Evolutionary conservation across 35 echinoderm and acorn worm species (phyloP).

Genomic region (Holothuria glaberrima): DNA sequence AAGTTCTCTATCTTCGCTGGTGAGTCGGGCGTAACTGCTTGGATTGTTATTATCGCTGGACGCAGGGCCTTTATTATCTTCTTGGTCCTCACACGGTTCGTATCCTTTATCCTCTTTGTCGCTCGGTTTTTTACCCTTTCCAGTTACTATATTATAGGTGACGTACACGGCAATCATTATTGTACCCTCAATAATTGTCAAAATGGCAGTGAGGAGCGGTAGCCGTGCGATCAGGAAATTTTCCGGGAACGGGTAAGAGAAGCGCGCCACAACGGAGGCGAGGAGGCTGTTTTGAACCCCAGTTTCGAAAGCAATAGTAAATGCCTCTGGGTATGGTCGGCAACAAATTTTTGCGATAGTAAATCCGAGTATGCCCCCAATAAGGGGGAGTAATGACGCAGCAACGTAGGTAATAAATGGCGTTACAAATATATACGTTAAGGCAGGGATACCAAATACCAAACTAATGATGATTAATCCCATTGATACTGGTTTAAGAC

Average conservation of each 20-base stretch:
- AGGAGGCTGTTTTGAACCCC: slow-evolving; percentile 67
- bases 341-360: slow-evolving; percentile 22
- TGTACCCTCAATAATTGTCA: slow-evolving; percentile 61
- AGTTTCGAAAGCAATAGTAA: slow-evolving; percentile 68
- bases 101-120: slow-evolving; percentile 1
- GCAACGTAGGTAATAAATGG: slow-evolving; percentile 24
- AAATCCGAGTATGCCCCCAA: slow-evolving; percentile 55
- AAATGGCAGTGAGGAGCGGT: slow-evolving; percentile 54
- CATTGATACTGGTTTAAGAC: slow-evolving; percentile 59
- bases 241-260: slow-evolving; percentile 64
- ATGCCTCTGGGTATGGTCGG: slow-evolving; percentile 45
- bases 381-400: slow-evolving; percentile 42
- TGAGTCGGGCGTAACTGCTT: background rate
- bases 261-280: slow-evolving; percentile 46
- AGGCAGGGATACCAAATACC: slow-evolving; percentile 40
- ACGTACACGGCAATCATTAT: slow-evolving; percentile 41
- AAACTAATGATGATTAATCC: slow-evolving; percentile 59
- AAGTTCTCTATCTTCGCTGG: background rate
- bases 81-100: slow-evolving; percentile 13
- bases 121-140: background rate
- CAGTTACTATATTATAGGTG: slow-evolving; percentile 6
- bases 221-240: slow-evolving; percentile 52
- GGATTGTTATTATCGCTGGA: slow-evolving; percentile 15
- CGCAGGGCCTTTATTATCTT: background rate
- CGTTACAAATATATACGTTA: slow-evolving; percentile 38